Percentiles rank a stretch among this genome's conserved stretches.
phyloP scores from a whole-genome alignment of 2,888 invertebrate species.

The Yponomeuta sedellus region DNA sequence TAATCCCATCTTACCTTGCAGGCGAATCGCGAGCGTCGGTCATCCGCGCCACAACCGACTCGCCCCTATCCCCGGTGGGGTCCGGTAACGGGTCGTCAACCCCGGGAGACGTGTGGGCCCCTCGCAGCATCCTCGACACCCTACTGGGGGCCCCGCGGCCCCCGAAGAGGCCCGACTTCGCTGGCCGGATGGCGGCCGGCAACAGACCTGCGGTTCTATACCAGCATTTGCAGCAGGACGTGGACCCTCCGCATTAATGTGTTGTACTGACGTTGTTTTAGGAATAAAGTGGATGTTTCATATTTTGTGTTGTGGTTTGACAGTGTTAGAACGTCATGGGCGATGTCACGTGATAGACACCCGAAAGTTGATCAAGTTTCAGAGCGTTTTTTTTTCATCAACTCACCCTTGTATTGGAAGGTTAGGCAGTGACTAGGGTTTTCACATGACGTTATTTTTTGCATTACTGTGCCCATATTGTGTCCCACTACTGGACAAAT shows the following conservation, averaged over 20 bases:
- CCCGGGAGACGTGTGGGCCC: slow-evolving; percentile 55
- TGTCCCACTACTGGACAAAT: no score
- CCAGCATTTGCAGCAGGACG: slow-evolving; percentile 78
- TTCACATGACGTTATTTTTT: no score
- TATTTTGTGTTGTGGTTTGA: neutral
- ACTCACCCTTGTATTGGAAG: no score
- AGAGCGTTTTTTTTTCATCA: no score
- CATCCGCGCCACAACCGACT: slow-evolving; percentile 86
- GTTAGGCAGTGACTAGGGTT: no score
- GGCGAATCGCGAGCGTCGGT: slow-evolving; percentile 63
- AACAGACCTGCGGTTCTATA: slow-evolving; percentile 83
- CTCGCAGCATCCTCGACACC: slow-evolving; percentile 73
- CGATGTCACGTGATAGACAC: no score
- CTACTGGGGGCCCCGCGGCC: slow-evolving; percentile 71
- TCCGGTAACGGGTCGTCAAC: slow-evolving; percentile 47
- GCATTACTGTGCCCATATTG: no score
- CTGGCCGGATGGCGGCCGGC: slow-evolving; percentile 81
- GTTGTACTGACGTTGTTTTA: neutral
- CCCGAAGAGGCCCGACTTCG: slow-evolving; percentile 74
- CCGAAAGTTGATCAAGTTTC: no score
- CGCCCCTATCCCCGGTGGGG: slow-evolving; percentile 89
- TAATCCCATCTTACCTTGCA: slow-evolving; percentile 26
- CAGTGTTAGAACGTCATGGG: no score
- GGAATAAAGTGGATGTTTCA: neutral
- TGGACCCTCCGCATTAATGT: slow-evolving; percentile 45